Percentiles rank a stretch among this genome's conserved stretches.
phyloP scores from a whole-genome alignment of 2,888 invertebrate species.

The Acanthococcus lagerstroemiae region DNA sequence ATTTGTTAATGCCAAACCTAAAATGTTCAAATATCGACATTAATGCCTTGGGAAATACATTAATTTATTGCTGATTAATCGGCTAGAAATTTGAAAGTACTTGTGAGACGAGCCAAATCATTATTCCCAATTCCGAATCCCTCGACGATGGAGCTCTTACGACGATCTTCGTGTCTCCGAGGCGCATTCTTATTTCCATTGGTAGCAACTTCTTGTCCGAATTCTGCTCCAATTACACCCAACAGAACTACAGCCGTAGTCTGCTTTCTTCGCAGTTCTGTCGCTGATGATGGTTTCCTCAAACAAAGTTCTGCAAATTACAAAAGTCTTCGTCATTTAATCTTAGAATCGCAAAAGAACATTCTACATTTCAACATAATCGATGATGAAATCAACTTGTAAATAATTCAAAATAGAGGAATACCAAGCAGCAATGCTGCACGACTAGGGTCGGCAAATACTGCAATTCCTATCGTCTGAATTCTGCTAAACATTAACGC shows the following conservation, averaged over 20 bases:
- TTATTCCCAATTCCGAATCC: slow-evolving; percentile 78
- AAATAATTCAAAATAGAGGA: too few species aligned
- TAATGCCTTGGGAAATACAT: too few species aligned
- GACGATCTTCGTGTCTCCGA: slow-evolving; percentile 42
- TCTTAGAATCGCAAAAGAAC: neutral
- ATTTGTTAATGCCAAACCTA: slow-evolving; percentile 80
- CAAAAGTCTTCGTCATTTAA: too few species aligned
- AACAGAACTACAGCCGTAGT: slow-evolving; percentile 93
- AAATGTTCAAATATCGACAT: slow-evolving; percentile 25
- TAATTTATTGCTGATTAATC: neutral
- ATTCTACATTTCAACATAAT: too few species aligned
- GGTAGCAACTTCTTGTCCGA: slow-evolving; percentile 75
- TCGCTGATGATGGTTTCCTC: slow-evolving; percentile 71
- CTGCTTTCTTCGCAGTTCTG: slow-evolving; percentile 84
- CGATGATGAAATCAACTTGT: too few species aligned
- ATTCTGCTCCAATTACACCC: slow-evolving; percentile 96
- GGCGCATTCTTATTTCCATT: slow-evolving; percentile 36
- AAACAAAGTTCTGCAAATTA: slow-evolving; percentile 44
- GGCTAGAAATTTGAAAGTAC: slow-evolving; percentile 43
- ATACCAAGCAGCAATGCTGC: too few species aligned
- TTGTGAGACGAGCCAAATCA: slow-evolving; percentile 80
- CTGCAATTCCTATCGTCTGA: too few species aligned
- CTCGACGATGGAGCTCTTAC: slow-evolving; percentile 78
- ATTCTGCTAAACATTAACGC: too few species aligned
- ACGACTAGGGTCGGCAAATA: too few species aligned